These are phyloP conservation scores for Cremastinae sp. DNA, from an alignment of 2,888 invertebrate genomes.

Conservation along the genomic window DNA sequence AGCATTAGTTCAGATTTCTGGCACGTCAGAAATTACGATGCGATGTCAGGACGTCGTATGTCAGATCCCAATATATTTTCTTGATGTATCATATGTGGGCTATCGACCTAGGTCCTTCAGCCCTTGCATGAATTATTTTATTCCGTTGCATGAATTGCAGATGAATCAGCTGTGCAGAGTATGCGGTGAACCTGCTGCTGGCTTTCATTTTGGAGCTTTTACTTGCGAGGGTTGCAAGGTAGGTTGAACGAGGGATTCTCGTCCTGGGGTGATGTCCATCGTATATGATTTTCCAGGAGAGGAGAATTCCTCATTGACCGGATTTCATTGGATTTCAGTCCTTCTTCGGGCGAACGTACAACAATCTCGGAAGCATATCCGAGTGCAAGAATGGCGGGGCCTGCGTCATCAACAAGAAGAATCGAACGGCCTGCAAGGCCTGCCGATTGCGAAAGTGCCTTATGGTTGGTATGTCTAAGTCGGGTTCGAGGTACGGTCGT, in stretches of 20 bases:
- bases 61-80: no score
- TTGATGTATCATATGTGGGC: background rate
- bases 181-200: constrained; percentile 78
- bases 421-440: constrained; percentile 94
- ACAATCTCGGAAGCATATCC: constrained; percentile 92
- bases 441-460: constrained; percentile 93
- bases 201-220: constrained; percentile 78
- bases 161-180: constrained; percentile 79
- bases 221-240: constrained; percentile 79
- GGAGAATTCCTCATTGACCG: constrained; percentile 81
- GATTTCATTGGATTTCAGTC: constrained; percentile 85
- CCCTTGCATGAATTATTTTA: no score
- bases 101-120: background rate
- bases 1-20: no score
- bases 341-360: constrained; percentile 95
- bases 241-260: constrained; percentile 50
- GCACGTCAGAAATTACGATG: no score
- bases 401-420: constrained; percentile 95
- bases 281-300: constrained; percentile 11
- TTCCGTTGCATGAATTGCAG: constrained; percentile 61
- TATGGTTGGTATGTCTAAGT: constrained; percentile 94
- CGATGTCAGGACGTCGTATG: no score
- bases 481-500: constrained; percentile 93
- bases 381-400: constrained; percentile 96
- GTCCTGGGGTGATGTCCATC: no score